Conservation (phyloP, 1,140 invertebrate genomes). For the Microplitis mediator region DNA sequence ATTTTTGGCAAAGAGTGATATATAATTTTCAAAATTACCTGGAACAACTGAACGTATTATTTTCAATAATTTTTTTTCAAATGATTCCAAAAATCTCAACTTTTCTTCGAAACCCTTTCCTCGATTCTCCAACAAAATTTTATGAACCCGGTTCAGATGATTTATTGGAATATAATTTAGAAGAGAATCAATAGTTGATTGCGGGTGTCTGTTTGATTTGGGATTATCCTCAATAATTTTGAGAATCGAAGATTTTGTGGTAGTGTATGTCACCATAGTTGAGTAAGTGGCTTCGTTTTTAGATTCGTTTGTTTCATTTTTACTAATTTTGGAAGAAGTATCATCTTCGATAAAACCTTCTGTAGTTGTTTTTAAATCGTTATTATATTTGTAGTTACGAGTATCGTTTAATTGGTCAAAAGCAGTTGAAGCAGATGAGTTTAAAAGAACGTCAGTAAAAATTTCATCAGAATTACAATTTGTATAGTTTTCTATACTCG, state of each 20-base stretch:
- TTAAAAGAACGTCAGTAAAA: background rate
- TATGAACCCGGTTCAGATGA: constrained; percentile 52
- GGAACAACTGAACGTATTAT: constrained; percentile 46
- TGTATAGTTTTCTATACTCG: background rate
- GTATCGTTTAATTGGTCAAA: too few relatives aligned
- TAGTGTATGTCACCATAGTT: too few relatives aligned
- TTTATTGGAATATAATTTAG: constrained; percentile 47
- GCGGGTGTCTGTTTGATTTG: background rate
- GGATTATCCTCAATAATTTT: background rate
- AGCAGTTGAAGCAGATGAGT: too few relatives aligned
- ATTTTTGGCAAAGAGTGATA: too few relatives aligned
- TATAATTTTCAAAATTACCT: too few relatives aligned
- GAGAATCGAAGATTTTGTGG: background rate
- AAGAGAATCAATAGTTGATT: constrained; percentile 39
- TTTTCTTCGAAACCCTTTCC: constrained; percentile 47
- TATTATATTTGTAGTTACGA: too few relatives aligned
- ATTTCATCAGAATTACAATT: background rate
- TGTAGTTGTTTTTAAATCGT: too few relatives aligned
- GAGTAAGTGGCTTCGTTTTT: too few relatives aligned
- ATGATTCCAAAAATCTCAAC: constrained; percentile 49
- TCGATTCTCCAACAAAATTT: constrained; percentile 47
- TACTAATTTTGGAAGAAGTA: too few relatives aligned
- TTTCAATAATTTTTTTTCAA: constrained; percentile 44
- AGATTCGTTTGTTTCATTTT: too few relatives aligned
- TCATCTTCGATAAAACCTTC: too few relatives aligned